Percentiles rank a stretch among this genome's conserved stretches.
phyloP scores from a whole-genome alignment of 37 sponge, comb jelly and placozoan species.

The Geodia barretti region DNA sequence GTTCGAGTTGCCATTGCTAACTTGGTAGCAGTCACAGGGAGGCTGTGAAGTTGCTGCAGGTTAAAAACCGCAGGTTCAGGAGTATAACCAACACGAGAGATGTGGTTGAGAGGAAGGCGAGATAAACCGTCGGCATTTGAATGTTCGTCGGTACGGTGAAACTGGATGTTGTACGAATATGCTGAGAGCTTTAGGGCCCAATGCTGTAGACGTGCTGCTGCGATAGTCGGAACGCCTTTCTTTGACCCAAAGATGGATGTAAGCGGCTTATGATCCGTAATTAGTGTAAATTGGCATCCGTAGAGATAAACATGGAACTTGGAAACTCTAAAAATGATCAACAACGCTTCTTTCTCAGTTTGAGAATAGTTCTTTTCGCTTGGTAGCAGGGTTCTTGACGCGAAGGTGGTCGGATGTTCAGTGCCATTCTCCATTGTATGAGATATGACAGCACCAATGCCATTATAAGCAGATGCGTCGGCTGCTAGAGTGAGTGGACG shows the following conservation, averaged over 20 bases:
- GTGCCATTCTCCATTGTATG: background rate
- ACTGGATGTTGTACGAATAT: conserved; percentile 57
- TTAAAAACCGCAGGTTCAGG: conserved; percentile 33
- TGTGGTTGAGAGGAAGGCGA: conserved; percentile 28
- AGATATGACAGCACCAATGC: no score
- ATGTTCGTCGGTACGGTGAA: conserved; percentile 50
- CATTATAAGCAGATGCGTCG: no score
- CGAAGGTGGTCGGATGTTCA: conserved; percentile 26
- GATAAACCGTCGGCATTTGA: conserved; percentile 63
- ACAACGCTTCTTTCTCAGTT: conserved; percentile 28
- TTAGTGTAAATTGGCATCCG: conserved; percentile 50
- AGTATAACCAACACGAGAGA: background rate
- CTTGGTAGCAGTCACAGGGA: conserved; percentile 23
- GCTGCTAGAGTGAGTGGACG: conserved; percentile 11
- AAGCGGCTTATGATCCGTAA: conserved; percentile 40
- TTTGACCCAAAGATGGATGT: conserved; percentile 16
- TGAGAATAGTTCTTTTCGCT: conserved; percentile 20
- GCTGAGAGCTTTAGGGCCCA: conserved; percentile 33
- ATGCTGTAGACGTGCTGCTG: conserved; percentile 32
- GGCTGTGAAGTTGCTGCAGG: conserved; percentile 4
- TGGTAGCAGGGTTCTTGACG: background rate
- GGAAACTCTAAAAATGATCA: conserved; percentile 17
- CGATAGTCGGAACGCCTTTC: conserved; percentile 17
- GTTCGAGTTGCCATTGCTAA: conserved; percentile 2
- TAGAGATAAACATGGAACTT: conserved; percentile 61